Percentiles rank a stretch among this genome's conserved stretches.
Conservation (phyloP, 2,113 vertebrate species). For the Lagopus muta region DNA sequence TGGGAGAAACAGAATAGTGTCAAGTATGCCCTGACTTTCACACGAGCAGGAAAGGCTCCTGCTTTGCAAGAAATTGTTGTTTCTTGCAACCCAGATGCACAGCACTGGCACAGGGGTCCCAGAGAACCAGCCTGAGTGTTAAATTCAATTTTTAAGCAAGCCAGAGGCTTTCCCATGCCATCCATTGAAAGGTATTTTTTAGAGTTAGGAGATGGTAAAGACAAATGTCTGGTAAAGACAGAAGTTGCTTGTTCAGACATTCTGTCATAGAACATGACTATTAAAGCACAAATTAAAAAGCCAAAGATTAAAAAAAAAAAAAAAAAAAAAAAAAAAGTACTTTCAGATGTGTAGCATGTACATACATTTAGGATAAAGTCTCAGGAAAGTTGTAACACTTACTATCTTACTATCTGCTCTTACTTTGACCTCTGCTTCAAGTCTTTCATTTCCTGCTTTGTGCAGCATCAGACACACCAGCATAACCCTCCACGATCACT, state of each 20-base stretch:
- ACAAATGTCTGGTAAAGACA: neutral
- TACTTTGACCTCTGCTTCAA: neutral
- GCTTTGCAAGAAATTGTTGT: neutral
- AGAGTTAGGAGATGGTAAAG: constrained; percentile 4
- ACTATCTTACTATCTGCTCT: neutral
- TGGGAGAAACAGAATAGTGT: neutral
- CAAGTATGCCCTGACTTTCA: neutral
- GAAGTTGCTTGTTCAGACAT: neutral
- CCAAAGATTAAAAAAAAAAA: neutral
- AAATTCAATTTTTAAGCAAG: constrained; percentile 4
- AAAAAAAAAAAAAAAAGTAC: neutral
- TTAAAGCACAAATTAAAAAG: constrained; percentile 13
- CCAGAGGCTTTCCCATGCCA: neutral
- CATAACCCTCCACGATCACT: neutral
- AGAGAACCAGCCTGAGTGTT: neutral
- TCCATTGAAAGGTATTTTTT: neutral
- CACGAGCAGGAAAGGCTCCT: neutral
- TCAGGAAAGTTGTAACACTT: neutral
- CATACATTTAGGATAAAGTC: neutral
- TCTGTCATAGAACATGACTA: neutral
- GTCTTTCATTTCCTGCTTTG: neutral
- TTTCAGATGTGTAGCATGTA: neutral
- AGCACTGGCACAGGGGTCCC: neutral
- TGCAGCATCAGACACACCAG: neutral
- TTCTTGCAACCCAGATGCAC: neutral